Conservation (phyloP, 2,113 vertebrate genomes). For the Calypte anna region DNA sequence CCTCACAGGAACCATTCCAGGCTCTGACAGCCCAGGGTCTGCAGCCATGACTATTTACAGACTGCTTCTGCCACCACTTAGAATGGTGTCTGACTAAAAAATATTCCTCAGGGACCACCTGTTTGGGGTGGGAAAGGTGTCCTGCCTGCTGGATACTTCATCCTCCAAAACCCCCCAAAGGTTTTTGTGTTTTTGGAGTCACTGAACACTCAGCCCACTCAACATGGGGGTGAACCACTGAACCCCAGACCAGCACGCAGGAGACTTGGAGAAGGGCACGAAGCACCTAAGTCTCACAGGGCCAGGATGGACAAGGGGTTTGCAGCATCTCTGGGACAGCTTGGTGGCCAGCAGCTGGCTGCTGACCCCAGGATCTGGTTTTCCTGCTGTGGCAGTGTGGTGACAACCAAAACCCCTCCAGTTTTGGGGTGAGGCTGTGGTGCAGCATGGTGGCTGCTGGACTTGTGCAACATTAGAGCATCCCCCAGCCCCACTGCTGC, state of each 20-base stretch:
- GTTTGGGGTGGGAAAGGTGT: background rate
- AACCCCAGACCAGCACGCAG: fast-evolving
- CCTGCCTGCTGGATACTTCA: fast-evolving
- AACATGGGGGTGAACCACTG: background rate
- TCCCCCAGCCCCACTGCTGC: too few relatives aligned
- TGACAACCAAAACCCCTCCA: background rate
- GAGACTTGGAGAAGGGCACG: background rate
- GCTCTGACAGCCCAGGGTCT: background rate
- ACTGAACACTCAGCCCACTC: background rate
- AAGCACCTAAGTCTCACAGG: background rate
- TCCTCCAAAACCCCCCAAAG: background rate
- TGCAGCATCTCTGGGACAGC: too few relatives aligned
- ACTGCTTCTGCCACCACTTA: background rate
- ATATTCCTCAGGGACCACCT: background rate
- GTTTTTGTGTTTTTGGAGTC: background rate
- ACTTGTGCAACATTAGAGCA: background rate
- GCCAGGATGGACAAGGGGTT: fast-evolving
- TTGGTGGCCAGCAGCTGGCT: background rate
- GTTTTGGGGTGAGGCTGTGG: background rate
- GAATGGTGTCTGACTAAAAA: background rate
- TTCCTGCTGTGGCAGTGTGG: background rate
- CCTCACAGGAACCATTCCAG: background rate
- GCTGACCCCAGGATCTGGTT: background rate
- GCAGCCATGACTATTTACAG: background rate
- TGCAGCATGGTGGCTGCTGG: fast-evolving